Base-by-base conservation (phyloP, 1,140 invertebrate species). In the Mya arenaria region DNA sequence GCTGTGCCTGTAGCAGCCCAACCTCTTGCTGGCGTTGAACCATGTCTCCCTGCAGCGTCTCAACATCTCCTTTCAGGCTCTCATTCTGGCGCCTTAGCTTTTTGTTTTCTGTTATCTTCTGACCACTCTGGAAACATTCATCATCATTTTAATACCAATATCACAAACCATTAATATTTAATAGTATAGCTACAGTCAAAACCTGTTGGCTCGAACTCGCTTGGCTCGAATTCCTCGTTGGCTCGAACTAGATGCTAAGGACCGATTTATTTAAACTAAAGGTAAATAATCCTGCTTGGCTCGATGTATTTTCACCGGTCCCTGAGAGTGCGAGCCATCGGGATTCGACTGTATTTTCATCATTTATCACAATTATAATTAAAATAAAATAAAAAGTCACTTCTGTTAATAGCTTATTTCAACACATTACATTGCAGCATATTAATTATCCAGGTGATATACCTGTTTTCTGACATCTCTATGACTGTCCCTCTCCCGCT, bases 391-490 rank as follows among this genome's bases (percentile, higher is more conserved):
- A n/a, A n/a, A n/a, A n/a, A n/a, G n/a, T n/a, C n/a, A n/a, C n/a
- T n/a, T n/a, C n/a, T n/a, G n/a, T n/a, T n/a, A n/a, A n/a, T n/a
- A n/a, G n/a, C n/a, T n/a, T n/a, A n/a, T n/a, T n/a, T n/a, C n/a
- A n/a, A n/a, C n/a, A n/a, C n/a, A n/a, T n/a, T n/a, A n/a, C n/a
- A n/a, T n/a, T n/a, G n/a, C n/a, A n/a, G n/a, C n/a, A n/a, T n/a
- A n/a, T n/a, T n/a, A n/a, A n/a, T n/a, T n/a, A n/a, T n/a, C n/a
- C n/a, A n/a, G n/a, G n/a, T n/a, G n/a, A n/a, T n/a, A n/a, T n/a
- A 92, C 92, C 86, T 93, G 92, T 87, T 92, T 91, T 60, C 92
- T 83, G 3, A 93, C 82, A 8, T 92, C 91, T 82, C 91, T 89
- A 39, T 90, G 88, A 8, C 85, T 66, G 13, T 90, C 89, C 55